phyloP scores from a whole-genome alignment of 2,888 invertebrate genomes.

The Lithodes maja region DNA sequence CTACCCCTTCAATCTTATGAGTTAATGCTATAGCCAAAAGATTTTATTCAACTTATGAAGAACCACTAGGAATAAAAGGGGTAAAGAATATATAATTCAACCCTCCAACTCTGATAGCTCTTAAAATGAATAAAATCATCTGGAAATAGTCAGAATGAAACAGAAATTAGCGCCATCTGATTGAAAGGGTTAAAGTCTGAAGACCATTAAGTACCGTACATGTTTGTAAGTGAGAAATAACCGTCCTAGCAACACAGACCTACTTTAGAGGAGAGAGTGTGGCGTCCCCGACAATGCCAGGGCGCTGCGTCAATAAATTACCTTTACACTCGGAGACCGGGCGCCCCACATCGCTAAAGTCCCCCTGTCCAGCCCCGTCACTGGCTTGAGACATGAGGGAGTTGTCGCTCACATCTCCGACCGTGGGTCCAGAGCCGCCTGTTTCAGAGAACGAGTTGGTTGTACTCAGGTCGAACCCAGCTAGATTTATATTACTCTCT shows the following conservation, averaged over 20 bases:
- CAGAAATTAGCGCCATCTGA: no score
- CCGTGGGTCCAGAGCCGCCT: slow-evolving; percentile 38
- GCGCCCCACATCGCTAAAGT: slow-evolving; percentile 47
- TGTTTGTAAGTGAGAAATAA: no score
- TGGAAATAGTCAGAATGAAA: no score
- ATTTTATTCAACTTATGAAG: no score
- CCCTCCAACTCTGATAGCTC: no score
- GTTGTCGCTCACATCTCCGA: slow-evolving; percentile 61
- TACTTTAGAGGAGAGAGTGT: slow-evolving; percentile 57
- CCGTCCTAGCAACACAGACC: slow-evolving; percentile 5
- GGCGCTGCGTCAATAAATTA: slow-evolving; percentile 49
- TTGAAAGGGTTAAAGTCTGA: no score
- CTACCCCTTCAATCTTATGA: no score
- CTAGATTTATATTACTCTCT: slow-evolving; percentile 60
- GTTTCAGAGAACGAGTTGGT: slow-evolving; percentile 44
- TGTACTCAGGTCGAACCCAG: slow-evolving; percentile 57
- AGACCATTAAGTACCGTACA: no score
- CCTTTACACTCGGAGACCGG: slow-evolving; percentile 51
- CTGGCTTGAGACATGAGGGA: slow-evolving; percentile 65
- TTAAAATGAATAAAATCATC: no score
- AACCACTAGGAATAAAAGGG: no score
- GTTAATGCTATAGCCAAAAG: no score
- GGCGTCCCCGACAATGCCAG: slow-evolving; percentile 50
- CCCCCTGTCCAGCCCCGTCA: slow-evolving; percentile 49
- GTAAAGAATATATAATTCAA: no score